Percentiles rank a stretch among this genome's conserved stretches.
These are phyloP conservation scores for Marmota flaviventris DNA, from an alignment of 2,113 vertebrate species.

Conservation along the genomic window DNA sequence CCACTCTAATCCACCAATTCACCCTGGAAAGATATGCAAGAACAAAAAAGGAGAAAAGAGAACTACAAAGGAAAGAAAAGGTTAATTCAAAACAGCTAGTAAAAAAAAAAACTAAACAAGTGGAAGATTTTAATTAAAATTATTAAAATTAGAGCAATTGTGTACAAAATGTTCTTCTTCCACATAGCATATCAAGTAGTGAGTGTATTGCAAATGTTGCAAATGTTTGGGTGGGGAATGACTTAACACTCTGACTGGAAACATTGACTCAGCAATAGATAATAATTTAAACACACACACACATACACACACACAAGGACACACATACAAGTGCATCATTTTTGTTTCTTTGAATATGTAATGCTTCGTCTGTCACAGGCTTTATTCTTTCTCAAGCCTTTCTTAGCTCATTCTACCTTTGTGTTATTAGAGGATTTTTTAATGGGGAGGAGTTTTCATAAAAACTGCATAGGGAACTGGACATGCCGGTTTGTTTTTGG, in stretches of 20 bases:
- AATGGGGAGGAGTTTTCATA: not conserved
- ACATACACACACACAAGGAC: too few species aligned
- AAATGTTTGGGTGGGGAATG: not conserved
- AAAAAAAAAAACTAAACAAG: not conserved
- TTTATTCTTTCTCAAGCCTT: not conserved
- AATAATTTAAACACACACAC: not conserved
- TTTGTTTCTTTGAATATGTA: not conserved
- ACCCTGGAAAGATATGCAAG: not conserved
- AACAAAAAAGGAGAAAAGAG: not conserved
- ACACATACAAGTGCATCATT: not conserved
- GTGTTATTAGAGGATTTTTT: not conserved
- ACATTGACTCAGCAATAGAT: not conserved
- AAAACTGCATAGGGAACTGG: accelerated
- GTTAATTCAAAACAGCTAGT: not conserved
- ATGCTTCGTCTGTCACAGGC: not conserved
- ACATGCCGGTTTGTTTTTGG: accelerated
- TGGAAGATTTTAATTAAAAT: not conserved
- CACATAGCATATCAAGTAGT: not conserved
- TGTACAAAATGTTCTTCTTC: not conserved
- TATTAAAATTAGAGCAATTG: not conserved
- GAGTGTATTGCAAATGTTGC: not conserved
- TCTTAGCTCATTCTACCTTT: not conserved
- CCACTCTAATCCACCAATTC: not conserved
- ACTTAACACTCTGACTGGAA: not conserved
- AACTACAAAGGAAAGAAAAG: not conserved